These are phyloP conservation scores for Natator depressus DNA, from an alignment of 2,113 vertebrate genomes.

Conservation along the genomic window DNA sequence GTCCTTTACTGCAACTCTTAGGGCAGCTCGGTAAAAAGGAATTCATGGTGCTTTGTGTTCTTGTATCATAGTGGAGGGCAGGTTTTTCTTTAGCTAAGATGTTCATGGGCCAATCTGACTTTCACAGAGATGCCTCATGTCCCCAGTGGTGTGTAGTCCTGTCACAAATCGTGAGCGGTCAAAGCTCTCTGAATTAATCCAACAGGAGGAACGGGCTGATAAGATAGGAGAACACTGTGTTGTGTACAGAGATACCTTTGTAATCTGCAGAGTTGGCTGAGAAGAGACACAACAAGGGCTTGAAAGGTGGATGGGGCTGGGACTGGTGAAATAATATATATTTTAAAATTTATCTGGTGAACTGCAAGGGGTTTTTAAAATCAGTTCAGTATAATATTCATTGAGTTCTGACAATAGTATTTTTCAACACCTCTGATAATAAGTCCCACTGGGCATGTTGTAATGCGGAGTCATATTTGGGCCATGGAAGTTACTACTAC, in stretches of 20 bases:
- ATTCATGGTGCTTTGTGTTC: background rate
- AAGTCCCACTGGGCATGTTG: accelerated
- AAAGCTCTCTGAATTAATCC: background rate
- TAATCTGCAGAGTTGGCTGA: background rate
- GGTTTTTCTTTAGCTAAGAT: background rate
- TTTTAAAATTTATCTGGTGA: background rate
- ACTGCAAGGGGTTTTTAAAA: background rate
- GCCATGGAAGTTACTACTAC: background rate
- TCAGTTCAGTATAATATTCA: background rate
- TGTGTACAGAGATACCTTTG: accelerated
- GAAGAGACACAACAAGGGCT: background rate
- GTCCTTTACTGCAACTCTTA: background rate
- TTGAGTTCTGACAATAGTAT: background rate
- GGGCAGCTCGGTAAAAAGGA: background rate
- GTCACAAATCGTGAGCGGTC: background rate
- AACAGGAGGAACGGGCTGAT: background rate
- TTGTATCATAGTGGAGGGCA: accelerated
- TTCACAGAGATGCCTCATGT: background rate
- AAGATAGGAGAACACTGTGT: background rate
- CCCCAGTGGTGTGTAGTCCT: background rate
- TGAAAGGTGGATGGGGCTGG: background rate
- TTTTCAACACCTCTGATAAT: background rate
- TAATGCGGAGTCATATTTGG: background rate
- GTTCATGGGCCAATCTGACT: background rate
- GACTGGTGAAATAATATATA: background rate